Base-by-base conservation (phyloP, 2,797 vertebrate genomes). In the Pantherophis vulpinus region DNA sequence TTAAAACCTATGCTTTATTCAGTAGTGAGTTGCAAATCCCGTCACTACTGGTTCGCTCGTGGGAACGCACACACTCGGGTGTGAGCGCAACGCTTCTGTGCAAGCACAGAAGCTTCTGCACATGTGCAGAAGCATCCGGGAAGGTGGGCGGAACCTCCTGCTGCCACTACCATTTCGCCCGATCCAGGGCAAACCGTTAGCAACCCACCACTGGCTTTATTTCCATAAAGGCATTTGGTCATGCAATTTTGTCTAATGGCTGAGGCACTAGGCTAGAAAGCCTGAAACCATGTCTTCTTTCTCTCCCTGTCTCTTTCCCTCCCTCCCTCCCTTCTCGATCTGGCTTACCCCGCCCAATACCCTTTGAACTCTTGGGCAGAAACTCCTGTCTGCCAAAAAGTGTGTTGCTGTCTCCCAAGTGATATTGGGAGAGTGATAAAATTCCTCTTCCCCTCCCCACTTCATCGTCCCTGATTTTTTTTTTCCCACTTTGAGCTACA, bases 281-380 rank as follows among this genome's bases (percentile, higher is more conserved):
- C 59, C 23, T 27, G 12, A 66, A n/a, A 14, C 2, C 4, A n/a
- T 29, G 27, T 63, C 27, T 5, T 66, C 63, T 2, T 10, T n/a
- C 29, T 1, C 63, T 0, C 5, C 13, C 29, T 14, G 2, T 2
- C 12, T 61, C 60, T 6, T 18, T 20, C 1, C 1, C 5, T 60
- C 59, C 1, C 5, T 60, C 59, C 1, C 29, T 63, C 27, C 4
- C 61, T 63, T 11, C 12, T 2, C 14, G 5, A n/a, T n/a, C 63
- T 66, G 63, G 29, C 2, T n/a, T 63, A 63, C 12, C 12, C 4
- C 29, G 10, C 12, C 5, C 13, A 16, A 32, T 16, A 70, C 1
- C 14, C 2, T 70, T 32, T 70, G 14, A 70, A 70, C 14, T 70
- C n/a, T 18, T 14, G 14, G 14, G 66, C 14, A 70, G 66, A 70